Evolutionary conservation across 2,888 invertebrate species (phyloP).

Genomic region (Xestia ashworthii): DNA sequence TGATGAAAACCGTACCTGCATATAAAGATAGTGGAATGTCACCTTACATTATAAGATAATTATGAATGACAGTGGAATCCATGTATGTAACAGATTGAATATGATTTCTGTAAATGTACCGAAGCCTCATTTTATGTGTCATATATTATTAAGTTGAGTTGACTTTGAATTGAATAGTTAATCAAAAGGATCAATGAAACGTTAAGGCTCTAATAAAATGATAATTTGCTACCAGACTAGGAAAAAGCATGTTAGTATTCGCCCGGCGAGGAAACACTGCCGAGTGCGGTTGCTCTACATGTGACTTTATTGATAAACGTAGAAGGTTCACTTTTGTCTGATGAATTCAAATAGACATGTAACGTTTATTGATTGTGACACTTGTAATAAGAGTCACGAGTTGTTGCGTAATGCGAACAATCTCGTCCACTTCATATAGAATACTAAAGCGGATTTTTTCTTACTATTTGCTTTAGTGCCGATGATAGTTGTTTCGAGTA

Average conservation of each 20-base stretch:
- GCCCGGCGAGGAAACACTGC: conserved; percentile 72
- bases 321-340: conserved; percentile 73
- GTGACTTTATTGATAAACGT: conserved; percentile 66
- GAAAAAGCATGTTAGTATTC: conserved; percentile 82
- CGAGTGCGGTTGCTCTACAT: conserved; percentile 58
- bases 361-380: conserved; percentile 78
- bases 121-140: not conserved
- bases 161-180: conserved; percentile 47
- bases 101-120: not conserved
- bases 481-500: conserved; percentile 4
- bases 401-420: conserved; percentile 87
- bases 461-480: conserved; percentile 48
- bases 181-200: conserved; percentile 70
- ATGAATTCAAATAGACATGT: conserved; percentile 72
- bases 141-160: conserved; percentile 20
- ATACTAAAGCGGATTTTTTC: conserved; percentile 75
- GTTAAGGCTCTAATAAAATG: conserved; percentile 68
- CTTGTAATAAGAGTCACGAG: conserved; percentile 88
- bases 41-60: conserved; percentile 41
- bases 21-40: conserved; percentile 37
- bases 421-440: conserved; percentile 80
- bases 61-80: conserved; percentile 20
- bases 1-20: conserved; percentile 32
- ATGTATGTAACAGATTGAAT: not conserved
- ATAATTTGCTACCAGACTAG: conserved; percentile 78